Conservation (phyloP, 1,140 invertebrate genomes). For the Coptotermes formosanus region DNA sequence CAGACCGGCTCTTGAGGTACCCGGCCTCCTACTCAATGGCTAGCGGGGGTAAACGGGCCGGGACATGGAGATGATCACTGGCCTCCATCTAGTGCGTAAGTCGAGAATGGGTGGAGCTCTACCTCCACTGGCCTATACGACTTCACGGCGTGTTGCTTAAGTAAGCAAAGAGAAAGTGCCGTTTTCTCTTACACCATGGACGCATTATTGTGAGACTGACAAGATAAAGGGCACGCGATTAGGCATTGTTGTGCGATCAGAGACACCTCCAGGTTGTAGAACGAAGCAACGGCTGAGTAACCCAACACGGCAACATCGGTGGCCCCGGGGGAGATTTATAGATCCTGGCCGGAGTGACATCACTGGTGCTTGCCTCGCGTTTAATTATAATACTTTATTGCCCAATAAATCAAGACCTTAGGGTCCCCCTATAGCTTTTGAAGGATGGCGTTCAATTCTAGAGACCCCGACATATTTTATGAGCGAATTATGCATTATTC, state of each 20-base stretch:
- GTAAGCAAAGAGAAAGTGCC: too few relatives aligned
- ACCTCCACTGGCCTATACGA: too few relatives aligned
- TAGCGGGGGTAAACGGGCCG: too few relatives aligned
- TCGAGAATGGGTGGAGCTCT: too few relatives aligned
- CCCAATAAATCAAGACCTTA: constrained; percentile 39
- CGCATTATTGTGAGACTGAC: too few relatives aligned
- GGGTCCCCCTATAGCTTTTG: constrained; percentile 42
- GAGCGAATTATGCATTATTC: constrained; percentile 52
- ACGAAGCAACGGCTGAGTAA: background rate
- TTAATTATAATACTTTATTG: constrained; percentile 41
- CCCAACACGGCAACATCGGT: constrained; percentile 21
- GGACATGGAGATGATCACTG: too few relatives aligned
- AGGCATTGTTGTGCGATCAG: background rate
- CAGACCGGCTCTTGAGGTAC: too few relatives aligned
- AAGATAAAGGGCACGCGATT: background rate
- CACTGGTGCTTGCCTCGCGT: constrained; percentile 45
- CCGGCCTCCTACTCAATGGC: too few relatives aligned
- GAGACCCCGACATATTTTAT: constrained; percentile 49
- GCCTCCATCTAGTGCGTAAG: too few relatives aligned
- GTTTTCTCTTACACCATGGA: too few relatives aligned
- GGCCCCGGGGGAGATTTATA: constrained; percentile 45
- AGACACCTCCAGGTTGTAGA: background rate
- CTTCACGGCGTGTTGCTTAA: too few relatives aligned
- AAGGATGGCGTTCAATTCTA: constrained; percentile 51
- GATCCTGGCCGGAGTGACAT: constrained; percentile 47